Evolutionary conservation across 2,797 vertebrate species (phyloP).

Genomic region (Masticophis lateralis): DNA sequence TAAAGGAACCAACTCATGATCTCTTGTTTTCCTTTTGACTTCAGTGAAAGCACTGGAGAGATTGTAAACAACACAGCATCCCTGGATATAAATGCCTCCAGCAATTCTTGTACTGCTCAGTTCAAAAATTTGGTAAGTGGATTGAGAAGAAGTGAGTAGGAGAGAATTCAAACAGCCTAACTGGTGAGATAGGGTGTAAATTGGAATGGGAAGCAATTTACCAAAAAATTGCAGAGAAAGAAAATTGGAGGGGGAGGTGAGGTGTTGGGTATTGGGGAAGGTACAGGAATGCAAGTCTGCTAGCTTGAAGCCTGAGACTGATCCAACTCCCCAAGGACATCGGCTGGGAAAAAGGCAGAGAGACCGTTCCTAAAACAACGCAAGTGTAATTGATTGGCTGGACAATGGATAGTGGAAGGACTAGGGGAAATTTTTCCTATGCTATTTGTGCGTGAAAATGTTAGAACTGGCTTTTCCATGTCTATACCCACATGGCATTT

Average conservation of each 20-base stretch:
- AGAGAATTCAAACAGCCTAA: background rate
- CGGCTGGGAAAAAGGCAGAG: no score
- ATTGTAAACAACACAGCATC: constrained; percentile 87
- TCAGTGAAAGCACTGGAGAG: constrained; percentile 90
- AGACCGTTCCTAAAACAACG: no score
- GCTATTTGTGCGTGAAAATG: no score
- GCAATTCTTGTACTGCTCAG: constrained; percentile 83
- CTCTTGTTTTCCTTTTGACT: background rate
- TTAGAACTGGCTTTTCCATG: no score
- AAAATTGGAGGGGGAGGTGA: background rate
- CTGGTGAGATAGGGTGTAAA: background rate
- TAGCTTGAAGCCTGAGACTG: no score
- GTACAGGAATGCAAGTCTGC: no score
- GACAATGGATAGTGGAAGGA: no score
- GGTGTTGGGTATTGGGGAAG: background rate
- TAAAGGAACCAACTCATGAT: background rate
- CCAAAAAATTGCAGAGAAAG: background rate
- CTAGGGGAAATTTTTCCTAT: no score
- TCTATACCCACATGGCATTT: no score
- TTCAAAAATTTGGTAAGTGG: constrained; percentile 92
- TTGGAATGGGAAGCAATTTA: background rate
- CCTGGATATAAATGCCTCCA: constrained; percentile 85
- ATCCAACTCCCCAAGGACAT: no score
- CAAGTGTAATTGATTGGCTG: no score
- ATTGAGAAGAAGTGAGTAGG: rapidly evolving